Evolutionary conservation across 2,797 vertebrate genomes (phyloP).

Genomic region (Pempheris klunzingeri): DNA sequence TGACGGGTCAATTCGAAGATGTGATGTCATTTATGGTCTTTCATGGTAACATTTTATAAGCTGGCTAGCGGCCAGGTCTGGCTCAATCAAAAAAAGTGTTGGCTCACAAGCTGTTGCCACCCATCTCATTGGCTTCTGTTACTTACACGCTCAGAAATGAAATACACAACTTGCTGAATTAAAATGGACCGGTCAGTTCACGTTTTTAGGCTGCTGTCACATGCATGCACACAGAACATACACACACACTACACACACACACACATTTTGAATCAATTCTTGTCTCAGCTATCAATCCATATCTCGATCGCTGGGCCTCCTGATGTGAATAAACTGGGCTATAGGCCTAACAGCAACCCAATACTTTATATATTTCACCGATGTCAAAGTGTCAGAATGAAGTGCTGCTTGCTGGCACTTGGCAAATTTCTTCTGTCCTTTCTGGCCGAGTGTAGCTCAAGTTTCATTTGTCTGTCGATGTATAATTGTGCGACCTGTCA

Average conservation of each 20-base stretch:
- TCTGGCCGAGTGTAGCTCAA: constrained; percentile 69
- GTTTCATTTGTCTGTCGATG: constrained; percentile 75
- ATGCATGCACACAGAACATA: constrained; percentile 28
- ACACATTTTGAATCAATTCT: constrained; percentile 81
- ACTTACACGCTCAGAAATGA: constrained; percentile 76
- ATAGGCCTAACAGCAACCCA: constrained; percentile 78
- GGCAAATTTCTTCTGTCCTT: constrained; percentile 66
- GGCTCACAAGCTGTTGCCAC: constrained; percentile 52
- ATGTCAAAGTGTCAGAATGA: constrained; percentile 82
- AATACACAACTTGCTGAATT: constrained; percentile 81
- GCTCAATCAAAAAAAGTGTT: constrained; percentile 59
- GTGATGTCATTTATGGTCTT: constrained; percentile 63
- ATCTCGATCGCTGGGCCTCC: constrained; percentile 77
- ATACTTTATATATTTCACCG: constrained; percentile 80
- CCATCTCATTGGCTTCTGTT: constrained; percentile 59
- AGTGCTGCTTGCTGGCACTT: constrained; percentile 77
- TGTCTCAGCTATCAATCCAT: constrained; percentile 89
- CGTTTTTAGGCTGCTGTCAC: constrained; percentile 65
- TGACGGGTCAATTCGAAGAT: constrained; percentile 50
- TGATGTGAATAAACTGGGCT: constrained; percentile 84
- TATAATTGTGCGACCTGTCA: constrained; percentile 69
- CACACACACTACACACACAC: constrained; percentile 46
- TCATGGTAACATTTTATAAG: constrained; percentile 58
- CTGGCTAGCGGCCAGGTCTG: constrained; percentile 52
- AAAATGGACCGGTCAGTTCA: constrained; percentile 74